A percentile compares a stretch with the other conserved stretches of the same genome.
Conservation (phyloP, 2,888 invertebrate species). For the Julus scandinavius region DNA sequence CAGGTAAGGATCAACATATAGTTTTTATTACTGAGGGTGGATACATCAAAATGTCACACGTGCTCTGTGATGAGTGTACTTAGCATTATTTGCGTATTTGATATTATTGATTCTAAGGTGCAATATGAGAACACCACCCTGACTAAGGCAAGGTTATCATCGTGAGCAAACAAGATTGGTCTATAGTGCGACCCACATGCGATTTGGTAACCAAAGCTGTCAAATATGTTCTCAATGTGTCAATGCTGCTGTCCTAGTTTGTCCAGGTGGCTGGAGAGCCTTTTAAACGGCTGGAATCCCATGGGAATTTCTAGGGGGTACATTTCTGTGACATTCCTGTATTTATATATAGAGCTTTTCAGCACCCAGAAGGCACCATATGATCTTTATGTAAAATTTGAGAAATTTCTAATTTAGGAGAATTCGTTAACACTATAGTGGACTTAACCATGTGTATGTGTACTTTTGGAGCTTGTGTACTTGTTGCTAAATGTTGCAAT, state of each 20-base stretch:
- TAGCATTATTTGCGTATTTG: background rate
- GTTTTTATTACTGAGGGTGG: background rate
- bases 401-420: no score
- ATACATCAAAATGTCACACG: background rate
- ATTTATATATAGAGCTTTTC: no score
- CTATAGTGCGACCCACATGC: background rate
- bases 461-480: no score
- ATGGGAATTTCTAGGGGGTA: background rate
- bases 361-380: no score
- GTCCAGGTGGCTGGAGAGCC: no score
- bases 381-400: no score
- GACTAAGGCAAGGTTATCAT: background rate
- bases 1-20: constrained; percentile 65
- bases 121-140: background rate
- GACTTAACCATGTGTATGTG: no score
- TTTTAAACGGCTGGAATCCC: background rate
- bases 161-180: background rate
- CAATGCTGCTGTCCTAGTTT: no score
- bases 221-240: background rate
- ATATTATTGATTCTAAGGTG: background rate
- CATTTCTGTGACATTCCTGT: no score
- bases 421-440: no score
- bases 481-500: no score
- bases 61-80: background rate
- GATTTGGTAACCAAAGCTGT: background rate